Conservation (phyloP, 2,797 vertebrate genomes). For the Okamejei kenojei region DNA sequence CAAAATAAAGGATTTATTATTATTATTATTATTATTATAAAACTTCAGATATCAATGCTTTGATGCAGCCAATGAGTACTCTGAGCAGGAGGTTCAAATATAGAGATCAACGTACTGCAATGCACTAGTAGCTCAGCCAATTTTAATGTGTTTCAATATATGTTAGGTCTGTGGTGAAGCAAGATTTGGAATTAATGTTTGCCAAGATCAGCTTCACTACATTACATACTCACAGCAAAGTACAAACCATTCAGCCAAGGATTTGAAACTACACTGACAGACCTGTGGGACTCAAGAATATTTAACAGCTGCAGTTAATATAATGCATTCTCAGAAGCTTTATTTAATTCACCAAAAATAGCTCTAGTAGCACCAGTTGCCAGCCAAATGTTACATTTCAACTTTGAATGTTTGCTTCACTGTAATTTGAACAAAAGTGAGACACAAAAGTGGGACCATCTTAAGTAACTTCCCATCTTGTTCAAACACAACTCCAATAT, state of each 20-base stretch:
- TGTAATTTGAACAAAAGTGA: neutral
- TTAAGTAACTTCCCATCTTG: neutral
- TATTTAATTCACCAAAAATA: slow-evolving; percentile 5
- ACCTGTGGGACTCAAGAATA: neutral
- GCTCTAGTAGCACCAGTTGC: neutral
- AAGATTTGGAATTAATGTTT: neutral
- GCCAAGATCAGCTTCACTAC: neutral
- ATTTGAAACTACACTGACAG: neutral
- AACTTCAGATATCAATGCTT: neutral
- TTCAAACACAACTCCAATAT: neutral
- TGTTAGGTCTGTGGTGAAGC: neutral
- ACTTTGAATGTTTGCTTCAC: neutral
- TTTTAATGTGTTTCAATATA: neutral
- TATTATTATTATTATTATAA: no score
- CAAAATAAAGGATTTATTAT: no score
- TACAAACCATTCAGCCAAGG: neutral
- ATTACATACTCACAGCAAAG: neutral
- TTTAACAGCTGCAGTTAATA: slow-evolving; percentile 26
- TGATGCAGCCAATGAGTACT: neutral
- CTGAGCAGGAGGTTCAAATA: neutral
- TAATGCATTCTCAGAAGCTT: slow-evolving; percentile 20
- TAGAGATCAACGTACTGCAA: neutral
- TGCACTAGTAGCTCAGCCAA: neutral
- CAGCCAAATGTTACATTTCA: neutral
- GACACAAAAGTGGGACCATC: neutral